phyloP scores from a whole-genome alignment of 2,888 invertebrate species.

The Temnothorax ravouxi region DNA sequence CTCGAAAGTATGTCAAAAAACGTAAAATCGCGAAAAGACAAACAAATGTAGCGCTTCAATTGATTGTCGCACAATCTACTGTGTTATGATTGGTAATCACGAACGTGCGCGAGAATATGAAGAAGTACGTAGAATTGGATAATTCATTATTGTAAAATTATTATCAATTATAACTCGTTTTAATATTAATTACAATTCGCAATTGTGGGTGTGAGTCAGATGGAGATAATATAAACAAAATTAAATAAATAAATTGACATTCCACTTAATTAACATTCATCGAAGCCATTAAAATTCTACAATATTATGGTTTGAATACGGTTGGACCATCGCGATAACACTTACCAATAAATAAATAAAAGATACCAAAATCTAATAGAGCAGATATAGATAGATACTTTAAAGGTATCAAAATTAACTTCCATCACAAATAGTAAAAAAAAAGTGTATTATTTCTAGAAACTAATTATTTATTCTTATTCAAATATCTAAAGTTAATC shows the following conservation, averaged over 20 bases:
- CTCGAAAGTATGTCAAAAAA: constrained; percentile 8
- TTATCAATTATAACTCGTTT: constrained; percentile 39
- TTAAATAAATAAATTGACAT: constrained; percentile 33
- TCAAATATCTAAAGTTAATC: neutral
- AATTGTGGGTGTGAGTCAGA: neutral
- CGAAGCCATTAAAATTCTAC: constrained; percentile 11
- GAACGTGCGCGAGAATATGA: neutral
- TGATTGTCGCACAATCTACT: neutral
- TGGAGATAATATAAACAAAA: neutral
- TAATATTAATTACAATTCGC: constrained; percentile 43
- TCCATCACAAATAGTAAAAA: neutral
- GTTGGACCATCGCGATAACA: neutral
- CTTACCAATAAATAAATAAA: neutral
- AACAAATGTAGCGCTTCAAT: neutral
- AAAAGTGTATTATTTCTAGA: neutral
- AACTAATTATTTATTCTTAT: neutral
- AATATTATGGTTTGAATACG: neutral
- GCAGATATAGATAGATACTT: neutral
- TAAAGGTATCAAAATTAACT: neutral
- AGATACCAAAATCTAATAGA: neutral
- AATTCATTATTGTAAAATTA: constrained; percentile 39
- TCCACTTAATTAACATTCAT: constrained; percentile 44
- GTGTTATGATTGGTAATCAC: constrained; percentile 14
- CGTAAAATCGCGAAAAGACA: neutral
- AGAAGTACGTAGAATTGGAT: constrained; percentile 9